These are phyloP conservation scores for Hirudo medicinalis DNA, from an alignment of 1,140 invertebrate species.

Conservation along the genomic window DNA sequence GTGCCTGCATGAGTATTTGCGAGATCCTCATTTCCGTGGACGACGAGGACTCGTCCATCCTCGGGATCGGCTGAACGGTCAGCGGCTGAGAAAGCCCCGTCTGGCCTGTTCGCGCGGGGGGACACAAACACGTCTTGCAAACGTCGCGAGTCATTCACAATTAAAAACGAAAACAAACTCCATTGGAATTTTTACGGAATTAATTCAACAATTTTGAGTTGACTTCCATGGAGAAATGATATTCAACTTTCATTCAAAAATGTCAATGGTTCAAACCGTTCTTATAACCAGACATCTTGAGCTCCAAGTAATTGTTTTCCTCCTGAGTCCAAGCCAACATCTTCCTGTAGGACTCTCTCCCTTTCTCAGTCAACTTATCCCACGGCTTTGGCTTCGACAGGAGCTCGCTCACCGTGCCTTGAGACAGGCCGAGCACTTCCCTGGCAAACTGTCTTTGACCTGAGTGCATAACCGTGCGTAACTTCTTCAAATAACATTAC, in stretches of 20 bases:
- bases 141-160: not conserved
- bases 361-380: constrained; percentile 98
- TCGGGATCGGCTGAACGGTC: not conserved
- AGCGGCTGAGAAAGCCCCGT: not conserved
- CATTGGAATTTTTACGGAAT: too few species aligned
- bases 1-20: constrained; percentile 79
- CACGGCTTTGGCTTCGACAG: constrained; percentile 97
- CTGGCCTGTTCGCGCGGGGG: not conserved
- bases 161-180: not conserved
- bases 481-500: too few species aligned
- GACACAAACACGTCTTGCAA: too few species aligned
- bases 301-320: constrained; percentile 67
- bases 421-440: constrained; percentile 85
- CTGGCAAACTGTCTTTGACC: constrained; percentile 93
- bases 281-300: constrained; percentile 9
- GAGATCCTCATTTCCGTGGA: constrained; percentile 75
- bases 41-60: not conserved
- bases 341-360: constrained; percentile 91
- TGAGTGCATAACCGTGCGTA: not conserved
- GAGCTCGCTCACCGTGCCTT: constrained; percentile 85
- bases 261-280: not conserved
- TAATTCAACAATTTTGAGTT: too few species aligned
- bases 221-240: too few species aligned
- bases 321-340: constrained; percentile 99
- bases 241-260: not conserved